These are phyloP conservation scores for Alosa sapidissima DNA, from an alignment of 2,797 vertebrate species.

Conservation along the genomic window DNA sequence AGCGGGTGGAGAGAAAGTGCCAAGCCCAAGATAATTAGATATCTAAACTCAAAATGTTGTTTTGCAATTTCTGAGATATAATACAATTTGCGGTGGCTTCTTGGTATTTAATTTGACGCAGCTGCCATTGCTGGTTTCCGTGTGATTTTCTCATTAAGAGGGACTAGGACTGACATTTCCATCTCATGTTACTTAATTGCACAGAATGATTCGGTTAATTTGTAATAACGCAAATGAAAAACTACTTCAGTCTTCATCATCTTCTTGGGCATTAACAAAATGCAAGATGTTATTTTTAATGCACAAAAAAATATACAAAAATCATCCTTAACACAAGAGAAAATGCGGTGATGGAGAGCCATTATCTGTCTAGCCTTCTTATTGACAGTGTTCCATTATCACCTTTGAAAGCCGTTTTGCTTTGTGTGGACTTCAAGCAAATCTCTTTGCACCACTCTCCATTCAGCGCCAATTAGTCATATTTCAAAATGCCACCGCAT, in stretches of 20 bases:
- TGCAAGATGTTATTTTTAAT: background rate
- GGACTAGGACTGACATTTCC: constrained; percentile 18
- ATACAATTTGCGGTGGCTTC: constrained; percentile 5
- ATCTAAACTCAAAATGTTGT: constrained; percentile 22
- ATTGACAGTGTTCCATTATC: constrained; percentile 35
- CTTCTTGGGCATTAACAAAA: background rate
- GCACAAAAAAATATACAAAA: background rate
- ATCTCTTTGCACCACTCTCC: constrained; percentile 47
- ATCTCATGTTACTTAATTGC: background rate
- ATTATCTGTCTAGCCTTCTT: constrained; percentile 37
- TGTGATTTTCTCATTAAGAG: constrained; percentile 30
- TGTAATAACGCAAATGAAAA: background rate
- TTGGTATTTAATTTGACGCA: constrained; percentile 37
- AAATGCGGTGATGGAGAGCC: background rate
- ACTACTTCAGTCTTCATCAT: background rate
- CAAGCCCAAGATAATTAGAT: constrained; percentile 30
- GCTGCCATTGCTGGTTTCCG: constrained; percentile 37
- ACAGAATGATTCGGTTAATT: constrained; percentile 25
- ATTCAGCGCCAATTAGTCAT: constrained; percentile 67
- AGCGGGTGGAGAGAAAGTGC: constrained; percentile 9
- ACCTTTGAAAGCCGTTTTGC: constrained; percentile 51
- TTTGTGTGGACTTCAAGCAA: constrained; percentile 40
- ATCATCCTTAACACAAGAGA: background rate
- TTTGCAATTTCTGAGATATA: constrained; percentile 30
- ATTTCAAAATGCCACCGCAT: constrained; percentile 69